A percentile compares a stretch with the other conserved stretches of the same genome.
Evolutionary conservation across 2,888 invertebrate species (phyloP).

Genomic region (Pristionchus arcanus): DNA sequence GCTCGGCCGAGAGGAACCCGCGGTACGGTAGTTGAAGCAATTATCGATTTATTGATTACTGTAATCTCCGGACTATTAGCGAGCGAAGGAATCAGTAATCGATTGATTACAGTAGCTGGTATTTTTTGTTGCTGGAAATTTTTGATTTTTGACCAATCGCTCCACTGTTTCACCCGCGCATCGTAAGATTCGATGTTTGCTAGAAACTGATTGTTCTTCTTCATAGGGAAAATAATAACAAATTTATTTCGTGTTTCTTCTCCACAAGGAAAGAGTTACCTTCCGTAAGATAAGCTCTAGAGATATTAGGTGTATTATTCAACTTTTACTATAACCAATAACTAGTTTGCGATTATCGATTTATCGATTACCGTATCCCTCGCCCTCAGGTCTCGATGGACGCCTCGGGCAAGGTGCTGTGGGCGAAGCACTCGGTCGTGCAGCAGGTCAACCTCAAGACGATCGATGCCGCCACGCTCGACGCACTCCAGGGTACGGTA

Average conservation of each 20-base stretch:
- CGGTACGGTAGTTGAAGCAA: conserved; percentile 82
- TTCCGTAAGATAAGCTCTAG: too few relatives aligned
- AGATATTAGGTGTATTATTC: neutral
- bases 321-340: neutral
- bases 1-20: conserved; percentile 97
- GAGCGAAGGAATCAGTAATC: too few relatives aligned
- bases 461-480: conserved; percentile 71
- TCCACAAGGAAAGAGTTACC: too few relatives aligned
- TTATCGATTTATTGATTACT: conserved; percentile 79
- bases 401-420: conserved; percentile 96
- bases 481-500: conserved; percentile 69
- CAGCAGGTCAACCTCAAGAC: conserved; percentile 84
- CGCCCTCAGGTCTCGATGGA: conserved; percentile 89
- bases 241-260: too few relatives aligned
- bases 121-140: too few relatives aligned
- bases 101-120: conserved; percentile 54
- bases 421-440: conserved; percentile 98
- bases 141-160: too few relatives aligned
- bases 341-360: neutral
- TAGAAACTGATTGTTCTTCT: too few relatives aligned
- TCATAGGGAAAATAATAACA: too few relatives aligned
- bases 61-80: neutral
- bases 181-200: too few relatives aligned
- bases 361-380: neutral
- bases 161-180: too few relatives aligned